Conservation (phyloP, 2,888 invertebrate genomes). For the Callyntrura guangdongensis region DNA sequence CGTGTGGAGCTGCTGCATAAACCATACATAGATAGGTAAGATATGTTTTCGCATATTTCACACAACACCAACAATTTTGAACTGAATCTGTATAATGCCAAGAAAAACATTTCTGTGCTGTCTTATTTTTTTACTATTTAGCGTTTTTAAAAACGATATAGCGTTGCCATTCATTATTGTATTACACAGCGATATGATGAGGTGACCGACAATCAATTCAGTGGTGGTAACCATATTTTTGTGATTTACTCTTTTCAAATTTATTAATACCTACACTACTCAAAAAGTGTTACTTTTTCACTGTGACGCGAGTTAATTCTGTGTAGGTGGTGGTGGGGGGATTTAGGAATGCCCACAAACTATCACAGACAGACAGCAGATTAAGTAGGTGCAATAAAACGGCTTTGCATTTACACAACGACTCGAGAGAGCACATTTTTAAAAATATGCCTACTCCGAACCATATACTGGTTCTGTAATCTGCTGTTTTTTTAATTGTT, state of each 20-base stretch:
- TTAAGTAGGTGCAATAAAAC: conserved; percentile 30
- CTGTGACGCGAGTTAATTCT: not conserved
- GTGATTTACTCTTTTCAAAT: not conserved
- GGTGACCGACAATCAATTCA: conserved; percentile 16
- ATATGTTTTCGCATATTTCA: too few species aligned
- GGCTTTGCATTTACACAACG: not conserved
- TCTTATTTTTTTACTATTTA: not conserved
- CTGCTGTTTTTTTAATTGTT: conserved; percentile 26
- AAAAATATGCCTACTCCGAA: too few species aligned
- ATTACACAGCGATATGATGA: not conserved
- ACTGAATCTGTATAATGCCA: too few species aligned
- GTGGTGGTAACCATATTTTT: not conserved
- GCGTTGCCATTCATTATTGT: not conserved
- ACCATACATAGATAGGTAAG: too few species aligned
- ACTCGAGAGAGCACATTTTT: too few species aligned
- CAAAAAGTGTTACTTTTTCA: not conserved
- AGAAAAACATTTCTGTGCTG: not conserved
- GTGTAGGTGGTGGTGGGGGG: too few species aligned
- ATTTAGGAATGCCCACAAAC: not conserved
- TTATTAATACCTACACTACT: not conserved
- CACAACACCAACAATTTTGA: too few species aligned
- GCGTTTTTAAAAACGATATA: not conserved
- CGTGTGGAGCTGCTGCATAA: too few species aligned
- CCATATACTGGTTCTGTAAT: conserved; percentile 1
- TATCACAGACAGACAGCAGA: not conserved